Evolutionary conservation across 2,113 vertebrate genomes (phyloP), one percentile per base, ranked within the genome.

Genomic region (Mastomys natalensis): DNA sequence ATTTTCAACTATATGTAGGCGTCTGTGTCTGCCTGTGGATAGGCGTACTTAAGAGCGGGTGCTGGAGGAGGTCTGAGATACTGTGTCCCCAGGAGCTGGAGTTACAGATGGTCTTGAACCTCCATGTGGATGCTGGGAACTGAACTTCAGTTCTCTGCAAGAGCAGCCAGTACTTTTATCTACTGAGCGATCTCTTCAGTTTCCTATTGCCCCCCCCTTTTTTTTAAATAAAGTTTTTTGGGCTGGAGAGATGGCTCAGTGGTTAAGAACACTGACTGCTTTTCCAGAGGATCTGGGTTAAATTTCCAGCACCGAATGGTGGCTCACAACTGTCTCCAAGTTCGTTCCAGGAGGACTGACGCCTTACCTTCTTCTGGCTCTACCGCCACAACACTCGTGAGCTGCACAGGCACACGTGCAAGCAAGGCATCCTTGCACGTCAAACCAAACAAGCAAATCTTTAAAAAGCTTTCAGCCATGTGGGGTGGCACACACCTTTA

Each of bases 141-240:
- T 58, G 51, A 81, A 81, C 53, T 58, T 53, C 19, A 3, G 51
- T 58, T 31, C 34, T 37, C 17, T 58, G 34, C 4, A 24, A 58
- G 78, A n/a, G 11, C 34, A n/a, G 5, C 51, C 51, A n/a, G 78
- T 24, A 11, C 34, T n/a, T 21, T 80, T 19, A n/a, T 10, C 51
- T 53, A 22, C 51, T n/a, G 34, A 55, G 34, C 2, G 17, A 22
- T n/a, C 51, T 55, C 78, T n/a, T n/a, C 51, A 55, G 48, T 11
- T 13, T 8, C 78, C 9, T 58, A n/a, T 6, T 22, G 51, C 3
- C 55, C 0, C 16, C 16, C 24, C 55, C n/a, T 26, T 81, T 58
- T 26, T 51, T 70, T 78, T 48, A 24, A 8, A 84, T 95, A 87
- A 93, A 93, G 72, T 64, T 95, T 90, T 90, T 90, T 16, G 31